Percentiles rank a stretch among this genome's conserved stretches.
Evolutionary conservation across 2,888 invertebrate genomes (phyloP).

Genomic region (Ferrisia virgata): DNA sequence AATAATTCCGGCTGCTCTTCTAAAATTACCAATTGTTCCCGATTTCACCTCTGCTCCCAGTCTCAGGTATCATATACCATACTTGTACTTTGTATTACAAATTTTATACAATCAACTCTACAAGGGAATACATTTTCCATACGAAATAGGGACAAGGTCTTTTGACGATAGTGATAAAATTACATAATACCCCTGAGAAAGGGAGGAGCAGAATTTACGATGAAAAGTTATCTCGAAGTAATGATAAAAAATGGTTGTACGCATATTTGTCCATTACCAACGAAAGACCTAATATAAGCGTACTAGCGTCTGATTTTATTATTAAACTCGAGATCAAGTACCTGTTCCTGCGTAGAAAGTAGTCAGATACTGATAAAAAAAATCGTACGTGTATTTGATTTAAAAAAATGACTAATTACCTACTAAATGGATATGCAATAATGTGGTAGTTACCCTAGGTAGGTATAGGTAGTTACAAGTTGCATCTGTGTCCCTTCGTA

Average conservation of each 20-base stretch:
- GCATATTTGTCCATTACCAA: background rate
- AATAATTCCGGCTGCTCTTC: background rate
- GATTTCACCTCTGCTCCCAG: background rate
- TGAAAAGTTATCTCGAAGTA: background rate
- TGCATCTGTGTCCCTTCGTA: background rate
- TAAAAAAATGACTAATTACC: background rate
- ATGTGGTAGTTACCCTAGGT: too few relatives aligned
- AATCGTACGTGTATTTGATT: background rate
- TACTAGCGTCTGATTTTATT: background rate
- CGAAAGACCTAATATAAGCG: background rate
- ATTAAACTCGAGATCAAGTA: background rate
- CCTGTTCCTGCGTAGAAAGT: too few relatives aligned
- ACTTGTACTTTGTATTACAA: background rate
- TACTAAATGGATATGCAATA: too few relatives aligned
- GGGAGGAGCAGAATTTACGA: background rate
- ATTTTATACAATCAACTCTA: background rate
- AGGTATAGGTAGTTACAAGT: background rate
- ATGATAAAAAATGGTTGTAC: constrained; percentile 6
- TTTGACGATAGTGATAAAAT: background rate
- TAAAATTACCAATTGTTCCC: background rate
- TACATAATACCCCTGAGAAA: background rate
- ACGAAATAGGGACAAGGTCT: background rate
- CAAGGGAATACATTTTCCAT: background rate
- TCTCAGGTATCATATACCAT: too few relatives aligned
- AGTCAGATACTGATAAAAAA: background rate